Percentiles rank a stretch among this genome's conserved stretches.
Conservation (phyloP, 1,140 invertebrate genomes). For the Cydia pomonella region DNA sequence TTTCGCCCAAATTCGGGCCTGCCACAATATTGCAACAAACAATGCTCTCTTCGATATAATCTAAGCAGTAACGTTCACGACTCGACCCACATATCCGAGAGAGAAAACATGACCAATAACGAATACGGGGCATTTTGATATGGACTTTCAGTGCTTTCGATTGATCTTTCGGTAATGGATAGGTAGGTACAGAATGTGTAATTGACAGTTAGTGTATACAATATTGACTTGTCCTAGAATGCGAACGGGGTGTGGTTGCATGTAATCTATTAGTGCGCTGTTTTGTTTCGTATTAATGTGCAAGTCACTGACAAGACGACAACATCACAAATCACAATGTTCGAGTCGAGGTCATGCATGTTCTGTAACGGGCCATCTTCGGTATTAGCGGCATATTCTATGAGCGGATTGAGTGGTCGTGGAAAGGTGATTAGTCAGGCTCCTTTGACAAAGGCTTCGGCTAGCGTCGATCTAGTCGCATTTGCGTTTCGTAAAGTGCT, state of each 20-base stretch:
- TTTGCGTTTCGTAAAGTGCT: constrained; percentile 12
- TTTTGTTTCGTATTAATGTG: constrained; percentile 49
- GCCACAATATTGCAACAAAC: constrained; percentile 49
- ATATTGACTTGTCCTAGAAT: constrained; percentile 56
- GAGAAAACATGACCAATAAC: constrained; percentile 65
- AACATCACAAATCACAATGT: constrained; percentile 41
- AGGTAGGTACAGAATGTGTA: constrained; percentile 51
- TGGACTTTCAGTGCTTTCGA: constrained; percentile 50
- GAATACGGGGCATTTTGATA: constrained; percentile 47
- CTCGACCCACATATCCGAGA: constrained; percentile 66
- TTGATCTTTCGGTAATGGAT: constrained; percentile 48
- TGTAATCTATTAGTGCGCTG: constrained; percentile 47
- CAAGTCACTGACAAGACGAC: constrained; percentile 47
- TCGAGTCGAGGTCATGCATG: constrained; percentile 59
- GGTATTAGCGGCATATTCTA: constrained; percentile 58
- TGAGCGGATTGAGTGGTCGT: constrained; percentile 45
- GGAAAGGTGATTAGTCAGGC: constrained; percentile 59
- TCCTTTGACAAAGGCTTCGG: constrained; percentile 37
- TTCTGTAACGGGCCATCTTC: constrained; percentile 62
- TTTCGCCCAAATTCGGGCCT: constrained; percentile 37
- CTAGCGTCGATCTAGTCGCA: constrained; percentile 15
- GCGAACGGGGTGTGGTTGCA: constrained; percentile 48
- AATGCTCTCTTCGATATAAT: constrained; percentile 55
- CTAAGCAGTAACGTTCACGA: constrained; percentile 61
- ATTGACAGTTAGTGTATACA: constrained; percentile 52